Evolutionary conservation across 2,888 invertebrate species (phyloP).

Genomic region (Keiferia lycopersicella): DNA sequence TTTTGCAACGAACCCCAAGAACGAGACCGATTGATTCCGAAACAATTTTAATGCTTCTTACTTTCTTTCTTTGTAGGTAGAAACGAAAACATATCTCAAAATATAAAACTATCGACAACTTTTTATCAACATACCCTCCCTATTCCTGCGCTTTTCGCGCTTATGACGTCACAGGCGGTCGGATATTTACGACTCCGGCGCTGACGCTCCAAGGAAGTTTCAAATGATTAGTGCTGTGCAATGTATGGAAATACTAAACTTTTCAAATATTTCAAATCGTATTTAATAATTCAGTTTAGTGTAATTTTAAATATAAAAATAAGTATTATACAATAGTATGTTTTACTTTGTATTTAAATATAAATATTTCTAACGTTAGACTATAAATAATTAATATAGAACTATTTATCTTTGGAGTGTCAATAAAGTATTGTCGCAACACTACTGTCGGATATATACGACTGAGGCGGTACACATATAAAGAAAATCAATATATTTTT

Average conservation of each 20-base stretch:
- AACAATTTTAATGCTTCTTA: too few species aligned
- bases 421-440: neutral
- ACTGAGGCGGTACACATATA: neutral
- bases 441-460: neutral
- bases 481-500: neutral
- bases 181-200: slow-evolving; percentile 19
- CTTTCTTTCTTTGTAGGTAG: too few species aligned
- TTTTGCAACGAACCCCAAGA: too few species aligned
- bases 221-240: slow-evolving; percentile 17
- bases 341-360: neutral
- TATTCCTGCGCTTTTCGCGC: neutral
- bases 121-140: slow-evolving; percentile 18
- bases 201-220: neutral
- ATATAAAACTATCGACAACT: neutral
- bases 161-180: slow-evolving; percentile 17
- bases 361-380: neutral
- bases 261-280: neutral
- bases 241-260: neutral
- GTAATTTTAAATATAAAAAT: neutral
- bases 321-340: neutral
- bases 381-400: neutral
- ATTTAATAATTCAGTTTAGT: neutral
- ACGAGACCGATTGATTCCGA: too few species aligned
- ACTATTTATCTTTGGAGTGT: neutral
- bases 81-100: neutral